Percentiles rank a stretch among this genome's conserved stretches.
Conservation (phyloP, 2,113 vertebrate genomes). For the Centrocercus urophasianus region DNA sequence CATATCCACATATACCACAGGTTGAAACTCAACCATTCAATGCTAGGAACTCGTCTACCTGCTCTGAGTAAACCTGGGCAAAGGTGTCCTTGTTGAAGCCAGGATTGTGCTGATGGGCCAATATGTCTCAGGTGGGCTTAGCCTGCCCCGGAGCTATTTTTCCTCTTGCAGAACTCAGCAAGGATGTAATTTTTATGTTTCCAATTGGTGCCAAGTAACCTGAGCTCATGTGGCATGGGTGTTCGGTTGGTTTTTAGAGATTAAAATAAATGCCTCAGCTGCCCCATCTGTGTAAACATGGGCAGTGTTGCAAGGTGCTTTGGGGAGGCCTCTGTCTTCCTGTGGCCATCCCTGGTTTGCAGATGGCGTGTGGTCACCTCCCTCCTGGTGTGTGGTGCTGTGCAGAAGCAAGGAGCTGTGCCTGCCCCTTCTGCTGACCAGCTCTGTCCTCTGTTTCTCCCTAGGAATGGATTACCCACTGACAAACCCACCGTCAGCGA, state of each 20-base stretch:
- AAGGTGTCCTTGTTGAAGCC: not conserved
- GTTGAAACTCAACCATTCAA: not conserved
- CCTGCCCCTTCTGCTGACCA: slow-evolving; percentile 67
- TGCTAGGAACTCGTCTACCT: not conserved
- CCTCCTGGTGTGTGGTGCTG: not conserved
- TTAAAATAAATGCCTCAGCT: not conserved
- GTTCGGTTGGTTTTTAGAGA: not conserved
- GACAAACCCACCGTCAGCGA: slow-evolving; percentile 95
- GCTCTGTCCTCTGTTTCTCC: slow-evolving; percentile 81
- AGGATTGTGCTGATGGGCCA: not conserved
- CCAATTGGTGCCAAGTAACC: not conserved
- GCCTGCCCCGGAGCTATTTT: not conserved
- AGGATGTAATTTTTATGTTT: not conserved
- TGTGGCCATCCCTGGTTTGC: not conserved
- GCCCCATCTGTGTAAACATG: not conserved
- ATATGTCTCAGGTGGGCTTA: not conserved
- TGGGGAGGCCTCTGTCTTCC: not conserved
- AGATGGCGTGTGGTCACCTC: not conserved
- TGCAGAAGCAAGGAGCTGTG: not conserved
- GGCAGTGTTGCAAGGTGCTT: not conserved
- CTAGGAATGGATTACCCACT: slow-evolving; percentile 97
- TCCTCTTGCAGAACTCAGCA: not conserved
- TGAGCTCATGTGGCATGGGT: not conserved
- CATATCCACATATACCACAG: not conserved
- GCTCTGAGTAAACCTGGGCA: not conserved